phyloP scores from a whole-genome alignment of 2,888 invertebrate genomes.

The Xylota segnis region DNA sequence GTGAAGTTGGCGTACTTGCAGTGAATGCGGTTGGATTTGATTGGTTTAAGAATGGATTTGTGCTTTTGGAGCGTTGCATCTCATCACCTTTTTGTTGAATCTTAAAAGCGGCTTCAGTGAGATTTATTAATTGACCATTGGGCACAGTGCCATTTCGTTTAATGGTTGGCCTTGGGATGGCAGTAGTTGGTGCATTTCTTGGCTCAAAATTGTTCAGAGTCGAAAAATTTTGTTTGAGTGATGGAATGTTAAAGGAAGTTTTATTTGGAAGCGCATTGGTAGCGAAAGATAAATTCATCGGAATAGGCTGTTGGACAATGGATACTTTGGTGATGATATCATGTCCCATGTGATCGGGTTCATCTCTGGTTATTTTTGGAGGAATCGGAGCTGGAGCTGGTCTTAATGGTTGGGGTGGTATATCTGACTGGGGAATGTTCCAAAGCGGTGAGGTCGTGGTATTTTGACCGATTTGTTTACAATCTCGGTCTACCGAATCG shows the following conservation, averaged over 20 bases:
- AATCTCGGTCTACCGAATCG: constrained; percentile 87
- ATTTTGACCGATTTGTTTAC: constrained; percentile 85
- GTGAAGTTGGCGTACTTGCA: constrained; percentile 66
- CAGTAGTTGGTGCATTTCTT: constrained; percentile 78
- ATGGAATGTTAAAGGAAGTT: constrained; percentile 21
- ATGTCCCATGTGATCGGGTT: constrained; percentile 80
- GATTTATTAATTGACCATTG: constrained; percentile 77
- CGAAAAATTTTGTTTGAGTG: constrained; percentile 80
- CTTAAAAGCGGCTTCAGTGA: constrained; percentile 59
- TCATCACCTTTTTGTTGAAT: constrained; percentile 68
- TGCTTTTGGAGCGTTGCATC: constrained; percentile 78
- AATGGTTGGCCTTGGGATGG: constrained; percentile 82
- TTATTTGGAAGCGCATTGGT: constrained; percentile 61
- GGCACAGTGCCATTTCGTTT: constrained; percentile 82
- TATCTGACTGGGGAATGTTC: constrained; percentile 84
- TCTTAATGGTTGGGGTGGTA: constrained; percentile 88
- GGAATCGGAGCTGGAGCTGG: constrained; percentile 86
- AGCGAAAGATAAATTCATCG: constrained; percentile 60
- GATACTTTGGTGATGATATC: constrained; percentile 58
- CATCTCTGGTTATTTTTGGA: constrained; percentile 78
- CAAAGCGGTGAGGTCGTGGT: constrained; percentile 83
- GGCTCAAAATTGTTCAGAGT: constrained; percentile 77
- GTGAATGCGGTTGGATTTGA: constrained; percentile 31
- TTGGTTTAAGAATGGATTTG: constrained; percentile 82
- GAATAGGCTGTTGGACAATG: constrained; percentile 51